These are phyloP conservation scores for Tinea semifulvella DNA, from an alignment of 2,888 invertebrate genomes.

Conservation along the genomic window DNA sequence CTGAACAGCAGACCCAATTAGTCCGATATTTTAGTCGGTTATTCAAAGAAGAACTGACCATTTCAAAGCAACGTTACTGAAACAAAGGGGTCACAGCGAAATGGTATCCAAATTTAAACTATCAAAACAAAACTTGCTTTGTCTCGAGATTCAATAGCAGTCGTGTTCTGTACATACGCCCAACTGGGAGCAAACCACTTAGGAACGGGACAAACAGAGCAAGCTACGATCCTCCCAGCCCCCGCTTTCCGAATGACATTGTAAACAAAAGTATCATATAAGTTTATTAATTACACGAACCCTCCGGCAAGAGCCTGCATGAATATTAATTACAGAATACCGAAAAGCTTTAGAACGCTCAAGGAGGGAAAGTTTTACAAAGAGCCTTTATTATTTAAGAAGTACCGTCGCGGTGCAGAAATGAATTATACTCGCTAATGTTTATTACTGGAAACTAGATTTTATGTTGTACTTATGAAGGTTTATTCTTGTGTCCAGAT, in stretches of 20 bases:
- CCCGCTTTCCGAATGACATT: constrained; percentile 56
- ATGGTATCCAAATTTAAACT: neutral
- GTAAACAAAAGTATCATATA: constrained; percentile 68
- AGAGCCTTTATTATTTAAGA: constrained; percentile 67
- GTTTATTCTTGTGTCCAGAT: constrained; percentile 25
- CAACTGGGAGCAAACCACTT: constrained; percentile 24
- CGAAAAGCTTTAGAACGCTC: constrained; percentile 64
- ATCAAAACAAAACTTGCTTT: constrained; percentile 11
- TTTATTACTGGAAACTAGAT: constrained; percentile 26
- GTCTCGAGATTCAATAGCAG: constrained; percentile 7
- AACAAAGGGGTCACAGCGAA: constrained; percentile 7
- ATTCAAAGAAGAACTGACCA: neutral
- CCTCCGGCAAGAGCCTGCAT: constrained; percentile 61
- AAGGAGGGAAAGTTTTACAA: constrained; percentile 67
- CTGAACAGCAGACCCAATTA: no score
- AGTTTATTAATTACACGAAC: constrained; percentile 67
- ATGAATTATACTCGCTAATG: constrained; percentile 48
- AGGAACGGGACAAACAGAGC: constrained; percentile 13
- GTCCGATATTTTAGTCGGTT: no score
- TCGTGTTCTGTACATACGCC: constrained; percentile 8
- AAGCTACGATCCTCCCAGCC: constrained; percentile 14
- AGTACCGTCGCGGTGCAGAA: constrained; percentile 55
- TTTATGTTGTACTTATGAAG: constrained; percentile 25
- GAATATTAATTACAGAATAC: constrained; percentile 67
- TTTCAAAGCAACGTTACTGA: neutral